Evolutionary conservation across 2,113 vertebrate species (phyloP).

Genomic region (Sterrhoptilus dennistouni): DNA sequence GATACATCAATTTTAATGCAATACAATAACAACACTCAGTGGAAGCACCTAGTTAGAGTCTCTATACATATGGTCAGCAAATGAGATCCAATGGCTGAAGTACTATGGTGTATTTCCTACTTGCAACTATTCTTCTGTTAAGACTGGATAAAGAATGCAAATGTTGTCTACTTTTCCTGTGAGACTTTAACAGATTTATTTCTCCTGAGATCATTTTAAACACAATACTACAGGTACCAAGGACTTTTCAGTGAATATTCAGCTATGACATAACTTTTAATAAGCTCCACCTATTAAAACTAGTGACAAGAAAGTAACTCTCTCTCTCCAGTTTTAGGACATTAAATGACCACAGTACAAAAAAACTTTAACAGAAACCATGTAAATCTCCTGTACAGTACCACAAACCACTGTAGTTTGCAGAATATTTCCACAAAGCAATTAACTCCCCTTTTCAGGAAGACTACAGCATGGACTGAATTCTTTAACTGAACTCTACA

Average conservation of each 20-base stretch:
- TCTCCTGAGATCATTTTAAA: neutral
- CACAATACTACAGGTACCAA: neutral
- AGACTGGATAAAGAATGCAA: neutral
- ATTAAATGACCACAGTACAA: neutral
- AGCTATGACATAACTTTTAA: neutral
- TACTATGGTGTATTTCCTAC: neutral
- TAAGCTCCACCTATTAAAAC: neutral
- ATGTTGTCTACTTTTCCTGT: neutral
- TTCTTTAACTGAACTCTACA: neutral
- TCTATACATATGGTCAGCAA: neutral
- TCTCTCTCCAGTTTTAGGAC: neutral
- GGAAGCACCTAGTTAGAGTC: neutral
- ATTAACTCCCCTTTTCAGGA: neutral
- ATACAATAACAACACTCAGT: neutral
- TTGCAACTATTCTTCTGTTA: neutral
- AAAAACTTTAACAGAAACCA: neutral
- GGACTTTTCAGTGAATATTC: neutral
- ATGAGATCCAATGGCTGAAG: neutral
- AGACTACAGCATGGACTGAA: neutral
- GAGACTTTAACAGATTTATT: neutral
- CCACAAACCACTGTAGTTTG: neutral
- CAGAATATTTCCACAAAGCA: neutral
- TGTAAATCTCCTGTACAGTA: neutral
- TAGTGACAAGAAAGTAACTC: neutral
- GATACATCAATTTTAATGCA: neutral